These are phyloP conservation scores for Torymus tubicola DNA, from an alignment of 2,888 invertebrate genomes.

Conservation along the genomic window DNA sequence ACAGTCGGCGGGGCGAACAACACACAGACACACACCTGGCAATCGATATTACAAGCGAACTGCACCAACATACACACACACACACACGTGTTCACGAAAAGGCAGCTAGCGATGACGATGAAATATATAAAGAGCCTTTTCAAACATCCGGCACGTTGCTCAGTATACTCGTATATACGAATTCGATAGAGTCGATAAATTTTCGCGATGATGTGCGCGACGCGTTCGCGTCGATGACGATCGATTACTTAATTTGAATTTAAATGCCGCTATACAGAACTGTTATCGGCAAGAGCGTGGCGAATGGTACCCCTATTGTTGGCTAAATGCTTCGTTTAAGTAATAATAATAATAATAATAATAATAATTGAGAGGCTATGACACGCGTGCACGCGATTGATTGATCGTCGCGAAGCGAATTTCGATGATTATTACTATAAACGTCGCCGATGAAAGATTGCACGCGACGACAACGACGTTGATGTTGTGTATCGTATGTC, in stretches of 20 bases:
- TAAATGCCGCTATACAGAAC: not conserved
- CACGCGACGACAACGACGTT: not conserved
- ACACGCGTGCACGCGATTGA: constrained; percentile 31
- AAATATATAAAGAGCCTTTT: constrained; percentile 21
- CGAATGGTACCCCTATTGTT: constrained; percentile 24
- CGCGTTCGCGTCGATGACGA: constrained; percentile 16
- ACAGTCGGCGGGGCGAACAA: constrained; percentile 63
- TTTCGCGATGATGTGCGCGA: constrained; percentile 26
- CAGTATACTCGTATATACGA: not conserved
- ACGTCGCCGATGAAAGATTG: too few relatives aligned
- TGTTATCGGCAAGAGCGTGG: not conserved
- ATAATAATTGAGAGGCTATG: not conserved
- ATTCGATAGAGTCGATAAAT: constrained; percentile 8
- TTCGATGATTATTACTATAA: constrained; percentile 26
- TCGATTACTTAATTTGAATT: constrained; percentile 50
- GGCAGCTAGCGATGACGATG: not conserved
- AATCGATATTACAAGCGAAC: constrained; percentile 62
- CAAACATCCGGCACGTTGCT: constrained; percentile 1
- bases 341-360: constrained; percentile 19
- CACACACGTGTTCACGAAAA: not conserved
- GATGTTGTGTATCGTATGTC: constrained; percentile 8
- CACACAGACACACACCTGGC: constrained; percentile 69
- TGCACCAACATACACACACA: not conserved
- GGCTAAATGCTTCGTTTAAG: constrained; percentile 42
- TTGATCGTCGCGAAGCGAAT: constrained; percentile 38